phyloP scores from a whole-genome alignment of 2,888 invertebrate genomes.

The Mesochorus sp. region DNA sequence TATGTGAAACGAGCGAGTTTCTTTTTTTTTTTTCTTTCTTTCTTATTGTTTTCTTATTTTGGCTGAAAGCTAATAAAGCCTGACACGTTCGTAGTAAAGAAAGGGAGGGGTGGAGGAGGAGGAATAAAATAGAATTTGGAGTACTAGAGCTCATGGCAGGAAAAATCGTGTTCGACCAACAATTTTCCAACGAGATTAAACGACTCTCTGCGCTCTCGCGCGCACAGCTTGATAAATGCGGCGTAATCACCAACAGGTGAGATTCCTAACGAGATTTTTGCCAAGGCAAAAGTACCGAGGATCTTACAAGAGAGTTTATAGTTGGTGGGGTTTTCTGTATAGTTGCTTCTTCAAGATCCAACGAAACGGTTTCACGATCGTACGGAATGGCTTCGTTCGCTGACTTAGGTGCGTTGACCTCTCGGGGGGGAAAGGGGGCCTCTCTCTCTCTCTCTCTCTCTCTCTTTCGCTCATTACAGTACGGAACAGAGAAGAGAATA shows the following conservation, averaged over 20 bases:
- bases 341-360: constrained; percentile 53
- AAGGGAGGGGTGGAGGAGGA: too few relatives aligned
- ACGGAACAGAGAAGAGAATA: constrained; percentile 51
- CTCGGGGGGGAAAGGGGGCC: constrained; percentile 21
- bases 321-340: constrained; percentile 8
- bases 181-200: too few relatives aligned
- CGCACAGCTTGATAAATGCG: too few relatives aligned
- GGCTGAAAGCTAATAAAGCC: too few relatives aligned
- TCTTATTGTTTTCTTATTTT: too few relatives aligned
- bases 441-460: too few relatives aligned
- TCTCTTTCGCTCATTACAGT: constrained; percentile 53
- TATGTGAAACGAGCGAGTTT: not conserved
- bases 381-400: constrained; percentile 60
- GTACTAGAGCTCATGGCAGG: too few relatives aligned
- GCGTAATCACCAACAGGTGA: not conserved
- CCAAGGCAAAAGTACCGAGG: not conserved
- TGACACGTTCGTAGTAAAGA: too few relatives aligned
- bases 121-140: too few relatives aligned
- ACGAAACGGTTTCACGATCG: constrained; percentile 60
- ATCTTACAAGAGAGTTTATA: not conserved
- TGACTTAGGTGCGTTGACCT: constrained; percentile 59
- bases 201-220: too few relatives aligned
- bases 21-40: not conserved
- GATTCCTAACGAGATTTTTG: constrained; percentile 15
- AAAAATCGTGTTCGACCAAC: too few relatives aligned